Evolutionary conservation across 2,888 invertebrate genomes (phyloP), one percentile per base, ranked within the genome.

Genomic region (Archips crataeganus): DNA sequence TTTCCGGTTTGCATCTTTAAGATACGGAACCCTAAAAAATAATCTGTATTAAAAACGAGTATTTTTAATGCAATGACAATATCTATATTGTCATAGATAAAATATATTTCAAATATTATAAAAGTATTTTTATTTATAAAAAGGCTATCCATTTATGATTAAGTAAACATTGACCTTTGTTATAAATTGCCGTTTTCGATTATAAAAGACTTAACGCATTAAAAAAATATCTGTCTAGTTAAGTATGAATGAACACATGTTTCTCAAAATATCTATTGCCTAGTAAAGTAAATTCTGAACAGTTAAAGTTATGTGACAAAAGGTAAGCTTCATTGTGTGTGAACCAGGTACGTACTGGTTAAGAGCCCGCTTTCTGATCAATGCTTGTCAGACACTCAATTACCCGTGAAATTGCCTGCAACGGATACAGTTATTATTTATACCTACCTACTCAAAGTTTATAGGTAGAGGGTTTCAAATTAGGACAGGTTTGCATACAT

Each of bases 371-470:
- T 79, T 77, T 80, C 77, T 82, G 82, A 86, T 83, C 85, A 84
- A 84, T 89, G 87, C 87, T 86, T 85, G 86, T 83, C 86, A 79
- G 72, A 73, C 78, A 85, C 85, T 89, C 89, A 90, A 90, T 92
- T 92, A 90, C 87, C 88, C 90, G 87, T 92, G 88, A 91, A 90
- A 92, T 91, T 90, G 87, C 84, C 59, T 64, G 67, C 70, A 69
- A 47, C 60, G 70, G 69, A 65, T 65, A 65, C 34, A 54, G 23
- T 11, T 11, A 32, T 32, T 32, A 32, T 32, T 32, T 57, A 57
- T n/a, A 15, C 9, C 5, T 51, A 15, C 54, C 23, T 23, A 54
- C 6, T 9, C 23, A 51, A 9, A 54, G n/a, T 49, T n/a, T 5
- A n/a, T 13, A n/a, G 49, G 49, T 49, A n/a, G n/a, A 49, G n/a